A percentile compares a stretch with the other conserved stretches of the same genome.
These are phyloP conservation scores for Eidolon helvum DNA, from an alignment of 2,113 vertebrate species.

Conservation along the genomic window DNA sequence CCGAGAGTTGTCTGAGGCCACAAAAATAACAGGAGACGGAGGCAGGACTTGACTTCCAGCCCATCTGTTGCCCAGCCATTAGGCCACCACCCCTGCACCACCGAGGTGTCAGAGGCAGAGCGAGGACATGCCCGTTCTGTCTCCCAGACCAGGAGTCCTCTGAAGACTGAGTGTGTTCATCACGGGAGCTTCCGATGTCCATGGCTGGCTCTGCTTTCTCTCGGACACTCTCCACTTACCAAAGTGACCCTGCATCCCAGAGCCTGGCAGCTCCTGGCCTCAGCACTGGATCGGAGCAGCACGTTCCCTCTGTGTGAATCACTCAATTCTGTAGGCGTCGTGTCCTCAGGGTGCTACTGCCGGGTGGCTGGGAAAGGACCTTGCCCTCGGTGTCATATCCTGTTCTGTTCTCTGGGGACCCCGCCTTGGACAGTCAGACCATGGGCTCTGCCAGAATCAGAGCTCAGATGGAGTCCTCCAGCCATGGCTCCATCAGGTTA, in stretches of 20 bases:
- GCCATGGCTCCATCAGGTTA: too few relatives aligned
- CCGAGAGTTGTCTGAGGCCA: background rate
- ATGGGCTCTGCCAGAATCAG: background rate
- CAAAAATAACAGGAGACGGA: background rate
- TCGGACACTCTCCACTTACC: background rate
- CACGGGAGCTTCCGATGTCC: background rate
- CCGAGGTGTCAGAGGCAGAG: background rate
- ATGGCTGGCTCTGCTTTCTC: background rate
- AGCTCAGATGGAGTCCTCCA: background rate
- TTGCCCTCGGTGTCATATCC: background rate
- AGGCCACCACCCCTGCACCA: background rate
- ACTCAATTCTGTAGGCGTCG: background rate
- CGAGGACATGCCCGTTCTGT: too few relatives aligned
- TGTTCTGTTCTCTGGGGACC: background rate
- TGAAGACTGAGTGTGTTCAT: background rate
- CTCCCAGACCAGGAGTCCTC: background rate
- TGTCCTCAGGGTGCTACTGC: too few relatives aligned
- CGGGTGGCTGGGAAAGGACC: background rate
- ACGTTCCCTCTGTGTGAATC: background rate
- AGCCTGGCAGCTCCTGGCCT: background rate
- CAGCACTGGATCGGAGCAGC: background rate
- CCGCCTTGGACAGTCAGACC: background rate
- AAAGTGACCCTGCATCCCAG: background rate
- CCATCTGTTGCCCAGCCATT: background rate
- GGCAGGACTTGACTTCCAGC: background rate